Evolutionary conservation across 2,888 invertebrate genomes (phyloP).

Genomic region (Tyria jacobaeae): DNA sequence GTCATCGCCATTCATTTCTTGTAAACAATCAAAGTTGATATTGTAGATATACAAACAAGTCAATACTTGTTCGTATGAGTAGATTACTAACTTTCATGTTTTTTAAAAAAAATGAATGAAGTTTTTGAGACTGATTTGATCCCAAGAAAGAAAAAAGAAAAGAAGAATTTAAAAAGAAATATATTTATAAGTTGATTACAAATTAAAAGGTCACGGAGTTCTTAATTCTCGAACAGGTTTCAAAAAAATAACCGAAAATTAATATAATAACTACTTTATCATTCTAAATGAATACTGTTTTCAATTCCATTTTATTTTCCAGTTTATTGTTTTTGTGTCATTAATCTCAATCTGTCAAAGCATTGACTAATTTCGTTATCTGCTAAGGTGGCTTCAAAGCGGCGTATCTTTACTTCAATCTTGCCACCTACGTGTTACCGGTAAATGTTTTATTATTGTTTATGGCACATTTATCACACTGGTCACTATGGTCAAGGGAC

Average conservation of each 20-base stretch:
- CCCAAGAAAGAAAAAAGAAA: too few species aligned
- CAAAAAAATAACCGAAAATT: not conserved
- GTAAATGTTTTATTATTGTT: slow-evolving; percentile 54
- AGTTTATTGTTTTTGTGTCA: slow-evolving; percentile 46
- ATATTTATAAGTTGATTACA: too few species aligned
- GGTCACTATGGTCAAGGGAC: slow-evolving; percentile 54
- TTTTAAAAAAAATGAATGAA: too few species aligned
- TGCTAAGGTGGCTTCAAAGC: slow-evolving; percentile 50
- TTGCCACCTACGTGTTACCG: slow-evolving; percentile 62
- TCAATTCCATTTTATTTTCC: not conserved
- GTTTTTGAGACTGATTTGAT: too few species aligned
- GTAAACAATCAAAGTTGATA: too few species aligned
- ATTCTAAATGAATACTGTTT: not conserved
- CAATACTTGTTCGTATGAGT: too few species aligned
- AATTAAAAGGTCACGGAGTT: too few species aligned
- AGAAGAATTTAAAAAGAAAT: too few species aligned
- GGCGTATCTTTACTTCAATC: slow-evolving; percentile 58
- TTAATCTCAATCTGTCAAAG: slow-evolving; percentile 76
- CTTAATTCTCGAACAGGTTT: too few species aligned
- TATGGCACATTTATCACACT: slow-evolving; percentile 43
- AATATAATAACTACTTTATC: not conserved
- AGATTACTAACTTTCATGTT: too few species aligned
- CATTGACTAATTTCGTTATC: slow-evolving; percentile 56
- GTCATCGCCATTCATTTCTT: too few species aligned
- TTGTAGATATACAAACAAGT: too few species aligned